phyloP scores from a whole-genome alignment of 1,140 invertebrate genomes.

The Microvelia longipes region DNA sequence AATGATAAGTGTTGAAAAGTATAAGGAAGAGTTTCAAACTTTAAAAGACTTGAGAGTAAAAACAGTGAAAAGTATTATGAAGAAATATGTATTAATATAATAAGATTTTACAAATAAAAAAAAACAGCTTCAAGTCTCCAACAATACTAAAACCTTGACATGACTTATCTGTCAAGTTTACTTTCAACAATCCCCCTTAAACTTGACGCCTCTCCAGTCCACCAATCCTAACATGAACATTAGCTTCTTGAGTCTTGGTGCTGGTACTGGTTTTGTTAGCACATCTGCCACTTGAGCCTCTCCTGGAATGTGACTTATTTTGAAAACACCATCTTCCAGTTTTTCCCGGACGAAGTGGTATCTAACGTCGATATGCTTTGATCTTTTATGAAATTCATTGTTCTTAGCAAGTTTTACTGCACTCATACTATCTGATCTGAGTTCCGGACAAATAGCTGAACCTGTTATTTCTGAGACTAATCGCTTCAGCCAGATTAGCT shows the following conservation, averaged over 20 bases:
- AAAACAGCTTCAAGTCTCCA: neutral
- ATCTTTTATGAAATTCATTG: neutral
- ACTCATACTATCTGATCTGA: neutral
- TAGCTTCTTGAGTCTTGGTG: neutral
- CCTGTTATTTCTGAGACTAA: neutral
- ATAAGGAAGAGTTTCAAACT: too few species aligned
- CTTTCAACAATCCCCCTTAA: neutral
- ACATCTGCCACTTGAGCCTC: neutral
- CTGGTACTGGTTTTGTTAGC: neutral
- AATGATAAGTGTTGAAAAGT: too few species aligned
- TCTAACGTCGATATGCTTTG: neutral
- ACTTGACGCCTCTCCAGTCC: neutral
- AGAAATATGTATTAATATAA: too few species aligned
- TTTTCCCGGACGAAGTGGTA: neutral
- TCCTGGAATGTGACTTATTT: neutral
- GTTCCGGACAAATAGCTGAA: neutral
- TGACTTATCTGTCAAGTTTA: neutral
- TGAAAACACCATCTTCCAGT: neutral
- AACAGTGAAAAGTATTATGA: too few species aligned
- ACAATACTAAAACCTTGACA: neutral
- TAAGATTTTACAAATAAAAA: too few species aligned
- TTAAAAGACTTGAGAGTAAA: too few species aligned
- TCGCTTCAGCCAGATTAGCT: neutral
- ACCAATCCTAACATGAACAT: neutral
- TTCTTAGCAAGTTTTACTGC: neutral